Conservation (phyloP, 2,888 invertebrate genomes). For the Thecocarcelia acutangulata region DNA sequence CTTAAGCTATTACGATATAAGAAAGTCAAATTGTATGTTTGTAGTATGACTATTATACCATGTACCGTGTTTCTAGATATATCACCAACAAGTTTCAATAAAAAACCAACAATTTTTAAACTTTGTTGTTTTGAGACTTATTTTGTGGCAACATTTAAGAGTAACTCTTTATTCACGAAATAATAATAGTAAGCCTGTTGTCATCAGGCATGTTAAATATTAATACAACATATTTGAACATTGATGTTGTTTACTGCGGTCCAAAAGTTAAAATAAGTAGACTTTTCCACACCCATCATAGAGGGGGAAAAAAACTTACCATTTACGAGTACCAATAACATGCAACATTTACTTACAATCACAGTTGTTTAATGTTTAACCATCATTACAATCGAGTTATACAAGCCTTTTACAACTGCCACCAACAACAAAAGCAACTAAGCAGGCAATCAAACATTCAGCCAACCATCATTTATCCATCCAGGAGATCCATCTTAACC, state of each 20-base stretch:
- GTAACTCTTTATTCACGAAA: not conserved
- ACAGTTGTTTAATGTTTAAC: slow-evolving; percentile 68
- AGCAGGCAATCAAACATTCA: slow-evolving; percentile 44
- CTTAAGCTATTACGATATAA: too few relatives aligned
- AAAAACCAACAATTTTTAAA: too few relatives aligned
- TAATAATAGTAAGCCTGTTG: slow-evolving; percentile 23
- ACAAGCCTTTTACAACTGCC: slow-evolving; percentile 58
- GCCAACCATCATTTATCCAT: slow-evolving; percentile 27
- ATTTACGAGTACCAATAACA: slow-evolving; percentile 29
- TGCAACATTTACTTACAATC: slow-evolving; percentile 65
- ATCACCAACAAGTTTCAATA: too few relatives aligned
- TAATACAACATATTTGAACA: slow-evolving; percentile 48
- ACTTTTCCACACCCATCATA: slow-evolving; percentile 59
- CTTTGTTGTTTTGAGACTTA: too few relatives aligned
- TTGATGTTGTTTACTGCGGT: slow-evolving; percentile 40
- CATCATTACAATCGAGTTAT: slow-evolving; percentile 59
- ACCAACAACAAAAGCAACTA: slow-evolving; percentile 49
- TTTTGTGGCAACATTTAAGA: not conserved
- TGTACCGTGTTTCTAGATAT: too few relatives aligned
- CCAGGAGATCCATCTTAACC: slow-evolving; percentile 33
- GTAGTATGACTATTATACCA: too few relatives aligned
- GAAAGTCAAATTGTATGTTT: too few relatives aligned
- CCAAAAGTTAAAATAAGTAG: slow-evolving; percentile 50
- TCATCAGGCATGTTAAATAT: slow-evolving; percentile 46
- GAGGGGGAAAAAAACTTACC: slow-evolving; percentile 8